Base-by-base conservation (phyloP, 2,888 invertebrate genomes). In the Cylindroiulus punctatus region DNA sequence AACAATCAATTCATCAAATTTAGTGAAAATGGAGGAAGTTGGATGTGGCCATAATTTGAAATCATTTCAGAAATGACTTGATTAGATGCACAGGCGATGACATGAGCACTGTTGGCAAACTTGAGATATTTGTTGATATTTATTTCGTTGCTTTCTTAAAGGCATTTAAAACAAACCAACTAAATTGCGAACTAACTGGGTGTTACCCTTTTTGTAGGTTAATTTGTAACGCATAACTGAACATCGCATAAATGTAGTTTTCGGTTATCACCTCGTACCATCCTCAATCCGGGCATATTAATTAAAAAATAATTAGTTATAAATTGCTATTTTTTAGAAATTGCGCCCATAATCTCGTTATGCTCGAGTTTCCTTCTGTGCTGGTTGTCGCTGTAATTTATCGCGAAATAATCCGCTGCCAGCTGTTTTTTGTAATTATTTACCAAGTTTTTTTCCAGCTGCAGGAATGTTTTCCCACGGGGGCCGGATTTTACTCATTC, bases 261-360 rank as follows among this genome's bases (percentile, higher is more conserved):
- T 76, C 8, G 76, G 26, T 26, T 76, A 30, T 30, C 26, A 14
- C 12, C 4, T 22, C 22, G 4, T 30, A 76, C 30, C 76, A 76
- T 10, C 30, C 8, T 44, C 4, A 10, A 44, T 44, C 12, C 30
- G 12, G 26, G 26, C 19, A 3, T 12, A 76, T 76, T 76, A 30
- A 76, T 76, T 30, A 8, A 8, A 30, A 30, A 76, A 76, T 14
- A 22, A 30, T 14, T 76, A 30, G 26, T 26, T 76, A 10, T 22
- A 76, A 76, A 76, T 76, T 76, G 30, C 76, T n/a, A 14, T 22
- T 76, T 76, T 76, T 76, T 26, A 76, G 76, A 30, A 76, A 76
- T 76, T 30, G 76, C 76, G 22, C 76, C 30, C 12, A 44, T 3
- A 12, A 0, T 76, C 30, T 1, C 30, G 76, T 76, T 30, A 76